A percentile compares a stretch with the other conserved stretches of the same genome.
Evolutionary conservation across 2,113 vertebrate species (phyloP).

Genomic region (Chlorocebus sabaeus): DNA sequence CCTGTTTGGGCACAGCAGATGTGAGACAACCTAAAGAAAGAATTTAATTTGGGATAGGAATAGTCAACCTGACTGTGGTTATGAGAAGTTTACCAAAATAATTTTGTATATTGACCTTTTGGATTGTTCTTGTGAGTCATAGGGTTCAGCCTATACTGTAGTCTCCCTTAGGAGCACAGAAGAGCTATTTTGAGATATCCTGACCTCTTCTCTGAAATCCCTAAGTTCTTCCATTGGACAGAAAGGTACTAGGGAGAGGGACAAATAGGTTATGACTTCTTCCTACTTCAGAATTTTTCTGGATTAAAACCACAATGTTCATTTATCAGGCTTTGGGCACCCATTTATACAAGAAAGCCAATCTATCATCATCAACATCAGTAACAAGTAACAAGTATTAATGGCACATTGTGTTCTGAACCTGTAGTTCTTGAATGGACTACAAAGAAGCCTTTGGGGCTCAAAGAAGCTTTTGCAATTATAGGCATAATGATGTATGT

Average conservation of each 20-base stretch:
- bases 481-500: neutral
- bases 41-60: neutral
- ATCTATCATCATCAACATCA: neutral
- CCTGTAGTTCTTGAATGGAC: neutral
- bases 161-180: neutral
- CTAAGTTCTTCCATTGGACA: neutral
- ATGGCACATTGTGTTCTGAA: neutral
- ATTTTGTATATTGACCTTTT: neutral
- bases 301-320: neutral
- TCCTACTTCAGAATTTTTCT: slow-evolving; percentile 9
- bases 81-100: neutral
- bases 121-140: neutral
- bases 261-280: neutral
- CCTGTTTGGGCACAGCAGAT: neutral
- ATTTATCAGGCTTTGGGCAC: neutral
- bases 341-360: neutral
- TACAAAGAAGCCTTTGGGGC: neutral
- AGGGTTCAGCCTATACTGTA: neutral
- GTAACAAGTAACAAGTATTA: neutral
- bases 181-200: neutral
- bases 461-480: neutral
- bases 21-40: neutral
- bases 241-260: neutral
- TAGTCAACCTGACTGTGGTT: neutral
- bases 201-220: neutral